These are phyloP conservation scores for Platyscapa corneri DNA, from an alignment of 1,140 invertebrate genomes.

Conservation along the genomic window DNA sequence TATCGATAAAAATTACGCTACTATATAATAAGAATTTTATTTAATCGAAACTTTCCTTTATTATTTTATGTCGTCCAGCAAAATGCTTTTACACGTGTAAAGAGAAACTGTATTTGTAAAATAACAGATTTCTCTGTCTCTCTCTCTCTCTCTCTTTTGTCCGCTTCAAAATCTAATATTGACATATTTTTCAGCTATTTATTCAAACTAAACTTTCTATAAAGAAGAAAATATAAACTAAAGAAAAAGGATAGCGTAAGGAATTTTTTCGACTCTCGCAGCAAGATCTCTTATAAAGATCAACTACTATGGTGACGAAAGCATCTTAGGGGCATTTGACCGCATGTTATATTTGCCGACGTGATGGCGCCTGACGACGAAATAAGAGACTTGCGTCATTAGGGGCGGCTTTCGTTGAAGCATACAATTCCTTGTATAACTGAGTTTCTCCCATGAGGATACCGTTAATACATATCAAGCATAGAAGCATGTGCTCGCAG, in stretches of 20 bases:
- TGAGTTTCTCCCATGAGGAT: not conserved
- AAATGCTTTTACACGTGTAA: too few relatives aligned
- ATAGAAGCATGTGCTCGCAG: not conserved
- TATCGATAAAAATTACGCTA: too few relatives aligned
- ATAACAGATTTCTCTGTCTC: too few relatives aligned
- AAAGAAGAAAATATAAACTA: not conserved
- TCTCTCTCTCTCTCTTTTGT: too few relatives aligned
- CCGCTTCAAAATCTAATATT: too few relatives aligned
- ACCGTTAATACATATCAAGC: not conserved
- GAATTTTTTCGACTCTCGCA: not conserved
- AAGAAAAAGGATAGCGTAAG: not conserved
- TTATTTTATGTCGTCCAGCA: too few relatives aligned
- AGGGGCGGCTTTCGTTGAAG: not conserved
- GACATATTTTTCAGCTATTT: too few relatives aligned
- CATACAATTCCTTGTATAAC: not conserved
- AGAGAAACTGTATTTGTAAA: too few relatives aligned
- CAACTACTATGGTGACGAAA: not conserved
- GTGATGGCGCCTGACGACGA: slow-evolving; percentile 26
- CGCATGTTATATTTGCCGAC: slow-evolving; percentile 23
- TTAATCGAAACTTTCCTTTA: too few relatives aligned
- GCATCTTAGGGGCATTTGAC: not conserved
- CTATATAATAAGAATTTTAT: too few relatives aligned
- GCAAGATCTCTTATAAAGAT: not conserved
- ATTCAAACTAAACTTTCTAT: too few relatives aligned
- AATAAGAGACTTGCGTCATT: slow-evolving; percentile 36